These are phyloP conservation scores for Caenorhabditis panamensis DNA, from an alignment of 2,888 invertebrate species.

Conservation along the genomic window DNA sequence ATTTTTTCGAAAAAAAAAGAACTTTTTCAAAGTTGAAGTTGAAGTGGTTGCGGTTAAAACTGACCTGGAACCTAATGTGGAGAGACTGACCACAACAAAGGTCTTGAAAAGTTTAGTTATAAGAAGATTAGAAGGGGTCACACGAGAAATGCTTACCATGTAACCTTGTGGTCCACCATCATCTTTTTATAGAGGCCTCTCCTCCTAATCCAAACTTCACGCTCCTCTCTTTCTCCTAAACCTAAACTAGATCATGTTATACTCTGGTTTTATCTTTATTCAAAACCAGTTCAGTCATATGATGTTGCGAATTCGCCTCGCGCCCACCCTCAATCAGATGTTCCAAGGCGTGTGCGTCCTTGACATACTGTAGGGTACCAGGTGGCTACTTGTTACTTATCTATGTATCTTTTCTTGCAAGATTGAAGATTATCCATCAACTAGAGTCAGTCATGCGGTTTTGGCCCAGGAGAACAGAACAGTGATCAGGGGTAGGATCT, in stretches of 20 bases:
- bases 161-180: conserved; percentile 32
- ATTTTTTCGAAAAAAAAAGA: conserved; percentile 15
- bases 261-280: conserved; percentile 38
- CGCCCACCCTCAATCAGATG: conserved; percentile 43
- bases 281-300: conserved; percentile 54
- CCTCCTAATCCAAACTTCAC: conserved; percentile 20
- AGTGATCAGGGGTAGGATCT: conserved; percentile 7
- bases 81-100: conserved; percentile 15
- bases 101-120: background rate
- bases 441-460: conserved; percentile 30
- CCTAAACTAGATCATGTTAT: conserved; percentile 41
- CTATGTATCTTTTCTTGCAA: conserved; percentile 54
- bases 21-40: conserved; percentile 9
- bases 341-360: conserved; percentile 47
- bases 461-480: conserved; percentile 25
- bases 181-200: conserved; percentile 38
- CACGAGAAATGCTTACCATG: conserved; percentile 15
- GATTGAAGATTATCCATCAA: conserved; percentile 45
- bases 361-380: conserved; percentile 60
- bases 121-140: too few relatives aligned
- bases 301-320: conserved; percentile 45
- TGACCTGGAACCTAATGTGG: background rate
- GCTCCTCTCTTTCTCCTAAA: conserved; percentile 19
- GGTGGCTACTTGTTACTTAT: conserved; percentile 41
- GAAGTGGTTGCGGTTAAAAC: background rate